These are phyloP conservation scores for Gallirallus australis DNA, from an alignment of 2,797 vertebrate genomes.

Conservation along the genomic window DNA sequence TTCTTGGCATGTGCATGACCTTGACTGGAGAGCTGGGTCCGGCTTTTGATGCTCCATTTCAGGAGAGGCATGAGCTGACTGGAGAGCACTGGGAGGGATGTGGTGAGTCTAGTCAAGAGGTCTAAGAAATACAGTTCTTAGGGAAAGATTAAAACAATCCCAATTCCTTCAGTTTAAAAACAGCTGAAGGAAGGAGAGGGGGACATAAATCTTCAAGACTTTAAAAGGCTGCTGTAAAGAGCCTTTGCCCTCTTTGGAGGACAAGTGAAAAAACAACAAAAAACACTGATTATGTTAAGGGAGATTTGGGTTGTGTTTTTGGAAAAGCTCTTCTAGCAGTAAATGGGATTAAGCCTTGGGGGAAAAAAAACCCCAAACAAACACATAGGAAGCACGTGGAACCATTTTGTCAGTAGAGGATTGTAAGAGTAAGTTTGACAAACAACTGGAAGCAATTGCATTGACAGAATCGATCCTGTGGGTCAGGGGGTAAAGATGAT, in stretches of 20 bases:
- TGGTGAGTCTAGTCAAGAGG: neutral
- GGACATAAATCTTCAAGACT: neutral
- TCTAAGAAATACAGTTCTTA: neutral
- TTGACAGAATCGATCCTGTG: neutral
- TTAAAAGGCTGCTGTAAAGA: neutral
- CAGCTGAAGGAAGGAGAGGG: neutral
- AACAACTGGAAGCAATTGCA: neutral
- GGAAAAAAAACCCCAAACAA: neutral
- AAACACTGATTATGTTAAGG: neutral
- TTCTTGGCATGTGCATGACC: neutral
- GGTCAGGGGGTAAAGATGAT: neutral
- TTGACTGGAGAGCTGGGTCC: neutral
- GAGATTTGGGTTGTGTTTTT: neutral
- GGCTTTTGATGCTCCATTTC: neutral
- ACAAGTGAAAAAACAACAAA: neutral
- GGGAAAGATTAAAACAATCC: neutral
- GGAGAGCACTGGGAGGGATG: neutral
- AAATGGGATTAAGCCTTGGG: neutral
- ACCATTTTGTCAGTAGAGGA: neutral
- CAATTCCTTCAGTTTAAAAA: neutral
- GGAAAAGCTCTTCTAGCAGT: neutral
- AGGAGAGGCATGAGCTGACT: neutral
- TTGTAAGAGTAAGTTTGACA: neutral
- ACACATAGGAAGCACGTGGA: neutral
- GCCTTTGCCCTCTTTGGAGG: neutral